phyloP scores from a whole-genome alignment of 1,140 invertebrate species.

The Drosophila truncata region DNA sequence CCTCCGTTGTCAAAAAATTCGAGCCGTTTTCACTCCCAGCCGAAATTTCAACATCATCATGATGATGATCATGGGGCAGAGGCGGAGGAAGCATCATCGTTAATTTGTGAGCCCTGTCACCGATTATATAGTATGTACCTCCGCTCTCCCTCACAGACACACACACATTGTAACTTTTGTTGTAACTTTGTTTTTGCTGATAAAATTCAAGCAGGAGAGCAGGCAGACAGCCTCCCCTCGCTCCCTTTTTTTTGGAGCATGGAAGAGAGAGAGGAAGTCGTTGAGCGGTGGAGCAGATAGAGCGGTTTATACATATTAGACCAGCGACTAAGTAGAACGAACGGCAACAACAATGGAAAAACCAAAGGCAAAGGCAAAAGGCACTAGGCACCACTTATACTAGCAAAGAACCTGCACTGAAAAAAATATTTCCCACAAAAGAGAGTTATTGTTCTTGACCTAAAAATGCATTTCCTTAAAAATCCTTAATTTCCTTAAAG shows the following conservation, averaged over 20 bases:
- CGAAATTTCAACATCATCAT: conserved; percentile 55
- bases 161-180: conserved; percentile 12
- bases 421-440: background rate
- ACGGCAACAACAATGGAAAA: conserved; percentile 61
- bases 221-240: conserved; percentile 2
- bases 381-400: conserved; percentile 14
- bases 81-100: conserved; percentile 35
- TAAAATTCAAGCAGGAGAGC: conserved; percentile 55
- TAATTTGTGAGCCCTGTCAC: conserved; percentile 60
- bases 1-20: conserved; percentile 28
- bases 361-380: conserved; percentile 11
- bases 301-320: conserved; percentile 57
- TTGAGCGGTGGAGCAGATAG: conserved; percentile 54
- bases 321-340: conserved; percentile 75
- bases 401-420: background rate
- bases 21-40: conserved; percentile 49
- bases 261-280: conserved; percentile 68
- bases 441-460: too few species aligned
- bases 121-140: conserved; percentile 34
- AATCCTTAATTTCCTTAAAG: too few species aligned
- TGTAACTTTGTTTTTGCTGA: conserved; percentile 48
- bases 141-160: conserved; percentile 6
- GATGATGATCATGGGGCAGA: conserved; percentile 5
- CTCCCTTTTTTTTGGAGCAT: conserved; percentile 15
- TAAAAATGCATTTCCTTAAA: too few species aligned